Conservation (phyloP, 2,113 vertebrate genomes). For the Semnopithecus entellus region DNA sequence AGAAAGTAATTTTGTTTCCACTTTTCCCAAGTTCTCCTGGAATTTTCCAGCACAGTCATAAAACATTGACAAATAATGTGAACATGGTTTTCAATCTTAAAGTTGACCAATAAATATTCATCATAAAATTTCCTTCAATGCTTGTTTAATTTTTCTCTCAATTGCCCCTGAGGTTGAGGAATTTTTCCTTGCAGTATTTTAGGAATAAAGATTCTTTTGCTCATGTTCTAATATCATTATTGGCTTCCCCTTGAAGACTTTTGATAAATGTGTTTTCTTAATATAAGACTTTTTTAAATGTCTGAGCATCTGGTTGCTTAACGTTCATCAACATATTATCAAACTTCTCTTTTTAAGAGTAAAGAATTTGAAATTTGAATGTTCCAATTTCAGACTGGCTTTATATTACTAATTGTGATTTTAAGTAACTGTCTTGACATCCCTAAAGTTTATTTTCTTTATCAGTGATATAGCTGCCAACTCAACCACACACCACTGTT, state of each 20-base stretch:
- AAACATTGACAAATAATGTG: neutral
- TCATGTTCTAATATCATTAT: slow-evolving; percentile 37
- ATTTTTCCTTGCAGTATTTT: slow-evolving; percentile 20
- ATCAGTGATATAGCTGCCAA: neutral
- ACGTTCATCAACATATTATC: neutral
- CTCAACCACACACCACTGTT: neutral
- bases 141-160: slow-evolving; percentile 40
- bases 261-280: neutral
- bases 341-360: neutral
- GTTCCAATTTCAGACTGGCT: neutral
- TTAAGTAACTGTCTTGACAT: neutral
- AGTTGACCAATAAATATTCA: slow-evolving; percentile 56
- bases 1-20: slow-evolving; percentile 43
- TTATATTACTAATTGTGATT: neutral
- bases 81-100: slow-evolving; percentile 5
- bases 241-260: neutral
- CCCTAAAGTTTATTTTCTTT: neutral
- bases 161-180: neutral
- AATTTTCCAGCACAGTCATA: neutral
- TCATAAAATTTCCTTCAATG: neutral
- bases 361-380: neutral
- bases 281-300: neutral
- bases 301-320: neutral
- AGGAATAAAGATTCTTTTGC: slow-evolving; percentile 54
- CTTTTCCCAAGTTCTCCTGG: neutral